phyloP scores from a whole-genome alignment of 2,113 vertebrate species.

The Amphiprion ocellaris region DNA sequence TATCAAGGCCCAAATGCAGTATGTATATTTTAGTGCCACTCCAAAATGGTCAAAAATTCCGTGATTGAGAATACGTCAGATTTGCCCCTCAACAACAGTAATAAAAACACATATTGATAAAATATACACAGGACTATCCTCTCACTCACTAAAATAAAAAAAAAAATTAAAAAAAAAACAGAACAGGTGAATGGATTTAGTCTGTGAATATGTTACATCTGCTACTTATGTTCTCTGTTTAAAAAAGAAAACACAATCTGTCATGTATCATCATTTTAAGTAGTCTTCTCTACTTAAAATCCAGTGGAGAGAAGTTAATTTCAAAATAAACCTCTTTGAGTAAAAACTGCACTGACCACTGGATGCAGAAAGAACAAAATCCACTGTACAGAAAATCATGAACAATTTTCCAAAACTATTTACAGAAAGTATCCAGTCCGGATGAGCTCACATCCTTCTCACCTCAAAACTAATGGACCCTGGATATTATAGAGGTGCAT shows the following conservation, averaged over 20 bases:
- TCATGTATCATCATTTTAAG: constrained; percentile 7
- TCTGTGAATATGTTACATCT: constrained; percentile 8
- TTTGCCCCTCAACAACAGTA: constrained; percentile 3
- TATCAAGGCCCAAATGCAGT: background rate
- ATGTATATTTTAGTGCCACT: background rate
- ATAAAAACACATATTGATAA: constrained; percentile 7
- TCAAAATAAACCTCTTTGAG: constrained; percentile 23
- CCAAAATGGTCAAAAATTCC: background rate
- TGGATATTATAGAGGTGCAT: constrained; percentile 51
- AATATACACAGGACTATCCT: background rate
- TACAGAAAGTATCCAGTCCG: constrained; percentile 30
- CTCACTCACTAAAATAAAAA: background rate
- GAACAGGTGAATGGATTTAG: constrained; percentile 6
- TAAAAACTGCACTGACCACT: constrained; percentile 18
- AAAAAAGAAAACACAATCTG: background rate
- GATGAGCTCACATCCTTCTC: constrained; percentile 36
- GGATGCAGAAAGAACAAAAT: constrained; percentile 40
- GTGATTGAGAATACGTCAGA: background rate
- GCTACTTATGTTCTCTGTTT: constrained; percentile 1
- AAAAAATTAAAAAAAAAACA: background rate
- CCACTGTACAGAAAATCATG: constrained; percentile 58
- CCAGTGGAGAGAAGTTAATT: constrained; percentile 5
- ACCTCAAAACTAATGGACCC: constrained; percentile 18
- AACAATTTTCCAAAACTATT: constrained; percentile 47
- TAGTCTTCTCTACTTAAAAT: background rate